Evolutionary conservation across 2,797 vertebrate species (phyloP), one percentile per base, ranked within the genome.

Genomic region (Melanotaenia trifasciata): DNA sequence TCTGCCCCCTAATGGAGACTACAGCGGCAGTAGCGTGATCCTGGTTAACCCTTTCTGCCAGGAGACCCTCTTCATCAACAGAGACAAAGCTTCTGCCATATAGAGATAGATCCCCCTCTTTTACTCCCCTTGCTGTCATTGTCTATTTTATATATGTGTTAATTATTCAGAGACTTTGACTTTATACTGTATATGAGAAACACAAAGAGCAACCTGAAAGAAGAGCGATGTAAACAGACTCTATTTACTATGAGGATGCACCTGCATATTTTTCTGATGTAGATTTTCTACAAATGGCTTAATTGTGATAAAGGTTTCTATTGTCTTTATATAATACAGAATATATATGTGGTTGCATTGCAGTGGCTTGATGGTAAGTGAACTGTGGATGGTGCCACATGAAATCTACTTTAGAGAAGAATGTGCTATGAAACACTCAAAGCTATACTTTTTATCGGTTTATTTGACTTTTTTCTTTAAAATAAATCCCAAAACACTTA

Each of bases 1-100:
- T 79, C 96, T 97, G 78, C 98, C 98, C 0, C 97, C 97, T 54
- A 99, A 99, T 0, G 97, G 97, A 0, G 97, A 98, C 93, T 99
- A 98, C 89, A 95, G 95, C 0, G 94, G 96, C 92, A 97, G 96
- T 0, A 97, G 97, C 43, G 96, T 99, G 93, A 97, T 99, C 87
- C 95, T 99, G 11, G 97, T 99, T 32, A 99, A 99, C 90, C 98
- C 98, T 18, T 99, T 99, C 94, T 99, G 98, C 89, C 97, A 98
- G 85, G 97, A 99, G 92, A 99, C 96, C 0, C 95, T 99, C 3
- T 99, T 99, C 92, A 94, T 95, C 91, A 95, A 95, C 91, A 96
- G 92, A 35, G 97, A 98, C 76, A 98, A 98, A 87, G 94, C 96
- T 57, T 97, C 96, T 1, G 95, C 96, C 92, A 97, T 97, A 88